phyloP scores from a whole-genome alignment of 64 coral and sea anemone genomes.

The Pocillopora damicornis region DNA sequence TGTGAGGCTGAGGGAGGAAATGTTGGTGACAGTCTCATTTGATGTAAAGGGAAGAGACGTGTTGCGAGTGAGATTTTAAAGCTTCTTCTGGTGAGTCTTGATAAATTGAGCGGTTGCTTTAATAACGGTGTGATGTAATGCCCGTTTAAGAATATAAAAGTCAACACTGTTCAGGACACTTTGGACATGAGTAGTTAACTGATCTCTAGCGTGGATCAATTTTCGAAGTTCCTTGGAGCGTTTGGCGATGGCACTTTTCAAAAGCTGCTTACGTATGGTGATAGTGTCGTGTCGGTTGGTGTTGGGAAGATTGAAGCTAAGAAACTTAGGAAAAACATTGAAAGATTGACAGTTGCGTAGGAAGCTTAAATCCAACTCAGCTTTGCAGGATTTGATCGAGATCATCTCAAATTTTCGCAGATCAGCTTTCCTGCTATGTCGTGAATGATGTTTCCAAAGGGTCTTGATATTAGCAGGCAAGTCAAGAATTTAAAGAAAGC shows the following conservation, averaged over 20 bases:
- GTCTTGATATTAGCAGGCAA: no score
- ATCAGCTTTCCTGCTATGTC: no score
- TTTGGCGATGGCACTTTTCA: slow-evolving; percentile 50
- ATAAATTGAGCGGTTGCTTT: slow-evolving; percentile 16
- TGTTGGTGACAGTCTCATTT: slow-evolving; percentile 33
- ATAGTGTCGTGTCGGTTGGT: slow-evolving; percentile 3
- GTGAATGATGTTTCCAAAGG: no score
- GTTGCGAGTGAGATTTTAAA: slow-evolving; percentile 14
- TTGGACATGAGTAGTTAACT: neutral
- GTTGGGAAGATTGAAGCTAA: slow-evolving; percentile 40
- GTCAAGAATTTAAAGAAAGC: no score
- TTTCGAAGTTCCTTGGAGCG: slow-evolving; percentile 32
- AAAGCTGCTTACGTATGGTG: slow-evolving; percentile 8
- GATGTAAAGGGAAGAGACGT: slow-evolving; percentile 16
- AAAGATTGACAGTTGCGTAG: neutral
- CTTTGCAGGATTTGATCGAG: no score
- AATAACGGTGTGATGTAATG: slow-evolving; percentile 11
- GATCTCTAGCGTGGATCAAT: slow-evolving; percentile 5
- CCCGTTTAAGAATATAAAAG: slow-evolving; percentile 17
- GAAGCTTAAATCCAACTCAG: no score
- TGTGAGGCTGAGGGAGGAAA: slow-evolving; percentile 27
- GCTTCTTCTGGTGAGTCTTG: slow-evolving; percentile 21
- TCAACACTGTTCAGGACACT: slow-evolving; percentile 17
- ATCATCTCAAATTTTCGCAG: no score
- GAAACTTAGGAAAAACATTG: slow-evolving; percentile 50